A percentile compares a stretch with the other conserved stretches of the same genome.
These are phyloP conservation scores for Phragmatobia fuliginosa DNA, from an alignment of 2,888 invertebrate species.

Conservation along the genomic window DNA sequence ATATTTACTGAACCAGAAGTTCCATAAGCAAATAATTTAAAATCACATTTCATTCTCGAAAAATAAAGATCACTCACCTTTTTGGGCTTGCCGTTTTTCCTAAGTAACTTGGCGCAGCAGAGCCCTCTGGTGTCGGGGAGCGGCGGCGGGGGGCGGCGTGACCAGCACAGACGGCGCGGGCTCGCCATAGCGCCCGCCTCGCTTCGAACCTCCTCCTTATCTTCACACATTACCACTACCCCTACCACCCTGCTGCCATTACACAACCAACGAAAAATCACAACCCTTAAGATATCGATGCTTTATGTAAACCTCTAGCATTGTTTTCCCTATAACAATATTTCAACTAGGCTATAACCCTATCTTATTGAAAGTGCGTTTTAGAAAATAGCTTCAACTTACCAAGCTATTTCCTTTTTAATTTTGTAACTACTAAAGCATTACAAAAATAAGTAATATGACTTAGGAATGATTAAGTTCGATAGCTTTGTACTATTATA, in stretches of 20 bases:
- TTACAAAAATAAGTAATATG: slow-evolving; percentile 53
- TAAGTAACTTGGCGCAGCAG: slow-evolving; percentile 92
- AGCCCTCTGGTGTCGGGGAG: slow-evolving; percentile 92
- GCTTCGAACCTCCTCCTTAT: slow-evolving; percentile 80
- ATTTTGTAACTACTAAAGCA: slow-evolving; percentile 31
- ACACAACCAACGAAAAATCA: slow-evolving; percentile 75
- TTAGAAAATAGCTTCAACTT: slow-evolving; percentile 69
- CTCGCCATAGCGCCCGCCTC: slow-evolving; percentile 72
- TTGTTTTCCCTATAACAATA: slow-evolving; percentile 78
- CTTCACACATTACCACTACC: slow-evolving; percentile 77
- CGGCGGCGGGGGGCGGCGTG: slow-evolving; percentile 80
- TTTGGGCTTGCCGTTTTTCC: slow-evolving; percentile 93
- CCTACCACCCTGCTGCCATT: slow-evolving; percentile 59
- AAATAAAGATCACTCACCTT: slow-evolving; percentile 85
- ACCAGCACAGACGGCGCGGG: slow-evolving; percentile 78
- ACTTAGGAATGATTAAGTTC: slow-evolving; percentile 72
- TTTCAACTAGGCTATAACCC: slow-evolving; percentile 67
- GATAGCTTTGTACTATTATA: slow-evolving; percentile 78
- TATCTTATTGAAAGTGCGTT: slow-evolving; percentile 73
- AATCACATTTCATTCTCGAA: no score
- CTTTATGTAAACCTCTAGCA: slow-evolving; percentile 81
- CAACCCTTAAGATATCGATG: slow-evolving; percentile 80
- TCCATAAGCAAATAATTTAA: no score
- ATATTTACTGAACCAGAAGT: no score
- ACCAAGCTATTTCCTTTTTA: slow-evolving; percentile 48